A percentile compares a stretch with the other conserved stretches of the same genome.
Conservation (phyloP, 1,140 invertebrate species). For the Euborellia annulipes region DNA sequence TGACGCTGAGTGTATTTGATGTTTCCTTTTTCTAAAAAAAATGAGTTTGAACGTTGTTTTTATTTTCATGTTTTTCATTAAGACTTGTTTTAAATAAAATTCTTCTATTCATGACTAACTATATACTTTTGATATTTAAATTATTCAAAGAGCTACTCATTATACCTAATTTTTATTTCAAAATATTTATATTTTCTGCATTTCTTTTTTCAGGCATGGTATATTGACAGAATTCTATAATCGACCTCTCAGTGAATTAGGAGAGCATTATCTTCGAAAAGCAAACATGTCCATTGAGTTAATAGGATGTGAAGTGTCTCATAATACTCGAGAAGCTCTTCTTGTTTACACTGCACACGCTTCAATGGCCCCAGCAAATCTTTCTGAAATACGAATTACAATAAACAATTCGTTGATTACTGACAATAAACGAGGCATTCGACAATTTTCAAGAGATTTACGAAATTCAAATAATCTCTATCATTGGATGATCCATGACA, state of each 20-base stretch:
- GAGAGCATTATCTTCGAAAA: slow-evolving; percentile 70
- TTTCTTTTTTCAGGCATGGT: slow-evolving; percentile 36
- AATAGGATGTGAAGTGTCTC: slow-evolving; percentile 59
- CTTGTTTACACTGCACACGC: slow-evolving; percentile 67
- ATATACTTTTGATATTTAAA: too few species aligned
- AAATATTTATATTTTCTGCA: neutral
- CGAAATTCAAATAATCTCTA: slow-evolving; percentile 86
- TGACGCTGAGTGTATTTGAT: too few species aligned
- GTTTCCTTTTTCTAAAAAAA: too few species aligned
- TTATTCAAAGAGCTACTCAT: too few species aligned
- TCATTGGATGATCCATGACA: slow-evolving; percentile 81
- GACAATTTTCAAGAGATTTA: slow-evolving; percentile 77
- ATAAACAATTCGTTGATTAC: slow-evolving; percentile 69
- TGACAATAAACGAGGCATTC: slow-evolving; percentile 69
- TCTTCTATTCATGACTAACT: too few species aligned
- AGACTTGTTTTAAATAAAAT: too few species aligned
- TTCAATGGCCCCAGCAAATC: slow-evolving; percentile 63
- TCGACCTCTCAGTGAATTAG: slow-evolving; percentile 61
- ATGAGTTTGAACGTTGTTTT: too few species aligned
- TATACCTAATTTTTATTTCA: too few species aligned
- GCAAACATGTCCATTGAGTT: slow-evolving; percentile 74
- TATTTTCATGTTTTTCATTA: too few species aligned
- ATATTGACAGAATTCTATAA: too few species aligned
- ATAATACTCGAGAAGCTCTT: slow-evolving; percentile 63
- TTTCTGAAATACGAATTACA: slow-evolving; percentile 70